A percentile compares a stretch with the other conserved stretches of the same genome.
Conservation (phyloP, 2,888 invertebrate genomes). For the Scaeva pyrastri region DNA sequence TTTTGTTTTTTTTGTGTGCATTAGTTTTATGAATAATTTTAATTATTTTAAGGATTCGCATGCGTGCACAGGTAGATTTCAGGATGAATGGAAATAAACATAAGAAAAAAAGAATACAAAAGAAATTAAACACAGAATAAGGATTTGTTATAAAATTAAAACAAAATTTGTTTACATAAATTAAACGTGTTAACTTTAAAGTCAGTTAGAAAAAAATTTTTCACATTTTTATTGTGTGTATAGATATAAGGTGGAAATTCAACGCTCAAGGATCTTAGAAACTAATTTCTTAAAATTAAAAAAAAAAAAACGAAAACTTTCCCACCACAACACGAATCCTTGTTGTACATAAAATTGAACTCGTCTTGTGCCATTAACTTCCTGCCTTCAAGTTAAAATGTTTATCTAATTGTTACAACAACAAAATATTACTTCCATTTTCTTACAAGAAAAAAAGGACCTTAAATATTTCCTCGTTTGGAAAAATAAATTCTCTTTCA, state of each 20-base stretch:
- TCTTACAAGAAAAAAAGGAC: background rate
- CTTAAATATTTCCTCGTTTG: conserved; percentile 4
- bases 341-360: too few relatives aligned
- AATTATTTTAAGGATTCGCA: conserved; percentile 54
- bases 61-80: conserved; percentile 65
- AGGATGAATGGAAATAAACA: conserved; percentile 45
- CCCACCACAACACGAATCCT: too few relatives aligned
- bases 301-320: background rate
- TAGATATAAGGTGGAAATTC: too few relatives aligned
- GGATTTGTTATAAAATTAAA: conserved; percentile 38
- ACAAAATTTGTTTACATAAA: conserved; percentile 8
- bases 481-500: background rate
- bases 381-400: too few relatives aligned
- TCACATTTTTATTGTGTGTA: too few relatives aligned
- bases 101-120: conserved; percentile 32
- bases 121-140: conserved; percentile 33
- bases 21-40: conserved; percentile 29
- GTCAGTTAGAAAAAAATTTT: background rate
- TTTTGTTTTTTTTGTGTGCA: conserved; percentile 39
- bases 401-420: too few relatives aligned
- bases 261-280: conserved; percentile 36
- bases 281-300: background rate
- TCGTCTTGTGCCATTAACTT: too few relatives aligned
- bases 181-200: conserved; percentile 1
- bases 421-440: background rate